Conservation (phyloP, 92 coral and sea anemone genomes). For the Paragorgia papillata region DNA sequence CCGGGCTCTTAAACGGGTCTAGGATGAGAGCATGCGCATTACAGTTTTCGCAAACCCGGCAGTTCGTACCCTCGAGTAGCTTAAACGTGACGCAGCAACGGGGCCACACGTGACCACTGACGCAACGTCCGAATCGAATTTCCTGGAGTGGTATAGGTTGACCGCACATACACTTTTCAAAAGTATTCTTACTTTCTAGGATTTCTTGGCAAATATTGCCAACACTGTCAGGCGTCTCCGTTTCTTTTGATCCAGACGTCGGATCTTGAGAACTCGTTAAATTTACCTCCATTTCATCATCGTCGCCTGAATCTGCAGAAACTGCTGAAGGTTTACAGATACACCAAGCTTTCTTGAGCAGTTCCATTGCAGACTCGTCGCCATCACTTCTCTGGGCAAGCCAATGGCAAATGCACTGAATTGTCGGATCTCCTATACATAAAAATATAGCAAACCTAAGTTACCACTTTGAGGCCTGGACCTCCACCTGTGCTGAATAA, state of each 20-base stretch:
- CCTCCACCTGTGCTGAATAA: too few species aligned
- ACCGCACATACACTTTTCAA: constrained; percentile 38
- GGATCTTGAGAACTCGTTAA: background rate
- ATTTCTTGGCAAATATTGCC: constrained; percentile 22
- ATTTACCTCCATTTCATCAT: background rate
- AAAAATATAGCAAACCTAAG: background rate
- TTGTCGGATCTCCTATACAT: background rate
- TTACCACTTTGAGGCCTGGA: background rate
- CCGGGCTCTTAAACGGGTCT: constrained; percentile 7
- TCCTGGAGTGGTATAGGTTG: constrained; percentile 27
- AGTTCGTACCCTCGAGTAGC: constrained; percentile 32
- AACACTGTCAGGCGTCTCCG: background rate
- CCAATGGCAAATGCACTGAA: constrained; percentile 28
- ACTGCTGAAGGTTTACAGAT: background rate
- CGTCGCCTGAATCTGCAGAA: background rate
- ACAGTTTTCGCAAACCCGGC: constrained; percentile 32
- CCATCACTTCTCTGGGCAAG: constrained; percentile 5
- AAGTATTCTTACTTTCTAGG: background rate
- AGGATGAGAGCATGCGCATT: constrained; percentile 31
- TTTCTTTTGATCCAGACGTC: background rate
- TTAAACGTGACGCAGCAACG: constrained; percentile 42
- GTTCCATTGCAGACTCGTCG: background rate
- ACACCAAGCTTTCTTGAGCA: constrained; percentile 4
- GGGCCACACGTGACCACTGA: constrained; percentile 34
- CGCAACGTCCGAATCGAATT: constrained; percentile 24